Conservation (phyloP, 2,113 vertebrate genomes). For the Ochotona curzoniae region DNA sequence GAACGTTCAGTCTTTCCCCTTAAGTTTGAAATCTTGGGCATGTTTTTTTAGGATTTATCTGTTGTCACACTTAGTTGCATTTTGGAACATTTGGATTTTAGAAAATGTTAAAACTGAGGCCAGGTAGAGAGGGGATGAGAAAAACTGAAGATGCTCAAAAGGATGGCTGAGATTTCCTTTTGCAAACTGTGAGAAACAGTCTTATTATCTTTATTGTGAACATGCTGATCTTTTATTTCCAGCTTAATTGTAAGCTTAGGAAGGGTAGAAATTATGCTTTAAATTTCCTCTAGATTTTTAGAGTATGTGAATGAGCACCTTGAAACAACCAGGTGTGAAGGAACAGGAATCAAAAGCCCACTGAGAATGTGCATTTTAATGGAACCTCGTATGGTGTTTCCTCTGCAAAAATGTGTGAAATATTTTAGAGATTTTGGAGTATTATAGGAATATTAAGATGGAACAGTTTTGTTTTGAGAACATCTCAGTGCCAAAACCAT, state of each 20-base stretch:
- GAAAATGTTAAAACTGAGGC: neutral
- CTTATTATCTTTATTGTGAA: neutral
- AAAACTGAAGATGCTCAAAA: neutral
- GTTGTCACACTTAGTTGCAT: neutral
- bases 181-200: neutral
- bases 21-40: neutral
- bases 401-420: neutral
- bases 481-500: neutral
- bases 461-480: neutral
- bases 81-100: conserved; percentile 24
- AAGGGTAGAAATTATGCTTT: neutral
- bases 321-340: neutral
- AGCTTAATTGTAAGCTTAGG: neutral
- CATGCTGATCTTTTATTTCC: neutral
- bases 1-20: neutral
- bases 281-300: neutral
- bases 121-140: neutral
- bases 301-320: neutral
- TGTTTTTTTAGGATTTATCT: neutral
- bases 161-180: neutral
- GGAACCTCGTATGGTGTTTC: neutral
- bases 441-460: neutral
- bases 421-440: neutral
- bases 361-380: neutral
- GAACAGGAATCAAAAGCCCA: neutral